A percentile compares a stretch with the other conserved stretches of the same genome.
These are phyloP conservation scores for Mastigias papua DNA, from an alignment of 30 jellyfish, hydroid and myxozoan genomes.

Conservation along the genomic window DNA sequence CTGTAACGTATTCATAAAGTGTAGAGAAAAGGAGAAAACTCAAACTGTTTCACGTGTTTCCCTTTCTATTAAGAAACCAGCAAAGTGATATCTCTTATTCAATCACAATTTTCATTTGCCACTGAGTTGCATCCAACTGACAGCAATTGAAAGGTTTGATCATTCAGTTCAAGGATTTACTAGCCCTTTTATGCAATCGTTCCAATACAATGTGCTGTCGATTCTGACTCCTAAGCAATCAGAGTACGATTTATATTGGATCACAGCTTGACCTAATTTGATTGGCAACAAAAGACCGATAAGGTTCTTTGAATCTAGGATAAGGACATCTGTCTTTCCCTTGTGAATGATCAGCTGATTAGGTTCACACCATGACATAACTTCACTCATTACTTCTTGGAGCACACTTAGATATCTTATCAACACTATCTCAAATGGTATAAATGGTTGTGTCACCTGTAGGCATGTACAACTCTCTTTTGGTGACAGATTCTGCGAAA, in stretches of 20 bases:
- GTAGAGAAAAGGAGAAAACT: no score
- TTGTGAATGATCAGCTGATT: neutral
- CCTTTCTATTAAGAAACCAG: no score
- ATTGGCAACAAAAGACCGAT: neutral
- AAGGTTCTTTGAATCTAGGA: neutral
- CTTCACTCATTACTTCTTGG: neutral
- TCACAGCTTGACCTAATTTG: neutral
- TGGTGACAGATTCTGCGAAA: neutral
- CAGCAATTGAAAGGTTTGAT: no score
- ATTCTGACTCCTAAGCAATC: neutral
- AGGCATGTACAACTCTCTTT: neutral
- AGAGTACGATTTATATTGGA: neutral
- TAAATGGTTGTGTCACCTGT: conserved; percentile 4
- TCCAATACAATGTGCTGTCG: no score
- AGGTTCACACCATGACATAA: neutral
- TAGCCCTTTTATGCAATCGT: no score
- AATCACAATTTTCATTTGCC: no score
- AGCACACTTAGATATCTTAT: neutral
- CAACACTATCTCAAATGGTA: neutral
- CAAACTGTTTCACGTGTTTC: no score
- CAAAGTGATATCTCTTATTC: no score
- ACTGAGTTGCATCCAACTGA: no score
- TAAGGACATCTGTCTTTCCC: neutral
- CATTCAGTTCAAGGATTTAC: no score
- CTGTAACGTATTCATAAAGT: no score